Base-by-base conservation (phyloP, 2,113 vertebrate genomes). In the Cervus canadensis region DNA sequence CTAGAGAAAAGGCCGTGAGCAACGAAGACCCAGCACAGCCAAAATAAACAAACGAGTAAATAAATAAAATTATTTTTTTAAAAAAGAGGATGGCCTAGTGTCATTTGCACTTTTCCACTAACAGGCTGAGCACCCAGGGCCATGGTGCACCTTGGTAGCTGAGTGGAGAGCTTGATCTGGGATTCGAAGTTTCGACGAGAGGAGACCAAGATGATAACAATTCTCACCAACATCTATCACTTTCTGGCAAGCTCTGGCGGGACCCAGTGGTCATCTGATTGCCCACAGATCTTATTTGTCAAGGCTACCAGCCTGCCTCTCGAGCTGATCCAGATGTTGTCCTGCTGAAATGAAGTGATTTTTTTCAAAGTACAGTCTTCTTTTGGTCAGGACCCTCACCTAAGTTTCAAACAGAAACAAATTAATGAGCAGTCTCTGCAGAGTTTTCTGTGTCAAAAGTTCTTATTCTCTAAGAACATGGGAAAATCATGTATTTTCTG, bases 361-460 rank as follows among this genome's bases (percentile, higher is more conserved):
- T n/a, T 91, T 83, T 92, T 33, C 59, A 48, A 96, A 67, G 45
- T 43, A 13, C n/a, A 56, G 14, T 85, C 71, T 74, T 96, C 52
- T 95, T 97, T 89, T 88, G 57, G 88, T 89, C 48, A 95, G 79
- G 11, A 81, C 21, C 16, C 28, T 90, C 59, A 86, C 43, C 33
- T 94, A 91, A 82, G 85, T 93, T 86, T 96, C 48, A 96, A 83
- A 43, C 48, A 90, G 88, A 97, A 96, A 60, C 30, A 30, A 96
- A 87, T 92, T 78, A 89, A 93, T 87, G 85, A 85, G 76, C 52
- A 30, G 25, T 87, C 60, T 90, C 79, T 79, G 26, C 30, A 87
- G 96, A 96, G 59, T n/a, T 76, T 90, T 95, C 79, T 2, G 1
- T 85, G 85, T 95, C 97, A 96, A 74, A 97, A 92, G 95, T 96